Conservation (phyloP, 2,888 invertebrate species). For the Nemotelus pantherinus region DNA sequence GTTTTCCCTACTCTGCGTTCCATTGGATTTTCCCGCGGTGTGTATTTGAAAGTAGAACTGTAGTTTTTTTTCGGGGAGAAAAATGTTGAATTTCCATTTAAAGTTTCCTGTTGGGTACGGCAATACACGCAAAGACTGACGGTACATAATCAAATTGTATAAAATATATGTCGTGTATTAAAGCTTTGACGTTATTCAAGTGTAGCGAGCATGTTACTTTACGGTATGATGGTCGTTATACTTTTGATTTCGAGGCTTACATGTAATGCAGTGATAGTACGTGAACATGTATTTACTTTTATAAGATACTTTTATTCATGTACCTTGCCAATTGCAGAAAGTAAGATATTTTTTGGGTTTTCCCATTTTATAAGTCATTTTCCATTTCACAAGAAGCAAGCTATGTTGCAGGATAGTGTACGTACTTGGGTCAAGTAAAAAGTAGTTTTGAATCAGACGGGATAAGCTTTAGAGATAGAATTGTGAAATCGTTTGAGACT, state of each 20-base stretch:
- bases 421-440: too few species aligned
- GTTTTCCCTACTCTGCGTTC: not conserved
- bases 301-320: not conserved
- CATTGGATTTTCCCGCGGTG: not conserved
- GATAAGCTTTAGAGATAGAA: too few species aligned
- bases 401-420: too few species aligned
- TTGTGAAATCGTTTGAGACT: too few species aligned
- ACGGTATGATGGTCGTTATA: conserved; percentile 3
- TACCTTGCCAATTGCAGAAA: too few species aligned
- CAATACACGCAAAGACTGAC: not conserved
- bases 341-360: too few species aligned
- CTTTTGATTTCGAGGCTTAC: not conserved
- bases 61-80: conserved; percentile 21
- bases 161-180: conserved; percentile 28
- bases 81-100: conserved; percentile 32
- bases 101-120: conserved; percentile 1
- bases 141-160: conserved; percentile 6
- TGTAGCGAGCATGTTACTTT: conserved; percentile 29
- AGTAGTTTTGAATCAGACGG: too few species aligned
- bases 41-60: not conserved
- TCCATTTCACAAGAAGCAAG: too few species aligned
- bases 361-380: too few species aligned
- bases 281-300: conserved; percentile 13
- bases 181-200: conserved; percentile 30
- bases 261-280: conserved; percentile 2